A percentile compares a stretch with the other conserved stretches of the same genome.
phyloP scores from a whole-genome alignment of 2,888 invertebrate genomes.

The Stramonita haemastoma region DNA sequence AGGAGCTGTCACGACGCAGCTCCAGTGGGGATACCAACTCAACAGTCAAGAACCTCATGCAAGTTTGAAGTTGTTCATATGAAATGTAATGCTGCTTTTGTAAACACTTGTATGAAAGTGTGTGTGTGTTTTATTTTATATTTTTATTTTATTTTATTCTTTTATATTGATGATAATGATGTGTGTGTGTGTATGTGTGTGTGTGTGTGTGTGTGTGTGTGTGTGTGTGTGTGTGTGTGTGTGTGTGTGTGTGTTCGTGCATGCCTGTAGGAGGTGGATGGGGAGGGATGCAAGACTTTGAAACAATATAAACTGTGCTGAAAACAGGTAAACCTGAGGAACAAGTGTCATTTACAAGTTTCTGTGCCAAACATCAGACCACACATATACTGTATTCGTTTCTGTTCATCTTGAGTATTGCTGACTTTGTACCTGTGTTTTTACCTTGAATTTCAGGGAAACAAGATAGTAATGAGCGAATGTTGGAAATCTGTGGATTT shows the following conservation, averaged over 20 bases:
- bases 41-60: conserved; percentile 70
- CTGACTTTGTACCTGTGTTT: not conserved
- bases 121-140: too few species aligned
- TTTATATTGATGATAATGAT: too few species aligned
- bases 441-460: not conserved
- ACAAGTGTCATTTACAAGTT: too few species aligned
- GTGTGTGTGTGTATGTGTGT: not conserved
- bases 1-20: conserved; percentile 65
- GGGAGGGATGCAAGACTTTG: not conserved
- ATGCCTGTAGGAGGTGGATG: not conserved
- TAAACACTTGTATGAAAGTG: not conserved
- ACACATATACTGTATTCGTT: too few species aligned
- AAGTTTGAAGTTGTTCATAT: conserved; percentile 40
- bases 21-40: conserved; percentile 70
- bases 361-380: too few species aligned
- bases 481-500: not conserved
- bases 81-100: not conserved
- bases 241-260: not conserved
- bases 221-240: conserved; percentile 4
- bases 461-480: not conserved
- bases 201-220: not conserved
- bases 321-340: too few species aligned
- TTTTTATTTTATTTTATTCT: too few species aligned
- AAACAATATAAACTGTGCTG: too few species aligned
- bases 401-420: not conserved